phyloP scores from a whole-genome alignment of 2,113 vertebrate species.

The Plecotus auritus region DNA sequence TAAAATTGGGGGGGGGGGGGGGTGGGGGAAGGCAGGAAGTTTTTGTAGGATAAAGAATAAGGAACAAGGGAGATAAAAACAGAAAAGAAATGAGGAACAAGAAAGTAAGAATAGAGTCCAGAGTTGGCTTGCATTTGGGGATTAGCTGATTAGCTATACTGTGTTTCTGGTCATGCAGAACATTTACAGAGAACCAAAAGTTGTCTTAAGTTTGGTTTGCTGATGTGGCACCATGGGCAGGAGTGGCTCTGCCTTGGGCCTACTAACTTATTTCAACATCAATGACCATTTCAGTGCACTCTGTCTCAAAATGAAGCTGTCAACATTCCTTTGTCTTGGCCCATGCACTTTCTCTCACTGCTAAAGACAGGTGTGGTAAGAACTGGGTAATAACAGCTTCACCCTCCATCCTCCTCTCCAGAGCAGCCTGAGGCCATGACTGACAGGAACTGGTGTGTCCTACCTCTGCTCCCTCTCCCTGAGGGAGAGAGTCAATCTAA shows the following conservation, averaged over 20 bases:
- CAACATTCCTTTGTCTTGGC: not conserved
- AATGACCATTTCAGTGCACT: not conserved
- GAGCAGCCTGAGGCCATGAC: not conserved
- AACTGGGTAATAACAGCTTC: not conserved
- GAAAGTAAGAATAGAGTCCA: not conserved
- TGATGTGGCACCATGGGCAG: not conserved
- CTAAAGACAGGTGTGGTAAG: not conserved
- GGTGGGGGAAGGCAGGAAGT: accelerated
- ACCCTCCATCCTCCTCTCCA: not conserved
- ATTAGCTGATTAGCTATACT: not conserved
- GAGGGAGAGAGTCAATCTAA: not conserved
- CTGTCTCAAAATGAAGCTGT: not conserved
- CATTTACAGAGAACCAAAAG: not conserved
- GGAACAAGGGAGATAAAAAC: not conserved
- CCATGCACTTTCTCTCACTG: not conserved
- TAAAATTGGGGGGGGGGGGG: accelerated
- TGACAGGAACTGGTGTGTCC: not conserved
- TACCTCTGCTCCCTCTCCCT: not conserved
- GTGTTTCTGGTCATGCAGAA: not conserved
- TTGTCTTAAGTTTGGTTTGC: not conserved
- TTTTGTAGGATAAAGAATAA: not conserved
- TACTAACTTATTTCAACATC: not conserved
- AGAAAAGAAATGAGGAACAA: not conserved
- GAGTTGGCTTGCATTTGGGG: not conserved
- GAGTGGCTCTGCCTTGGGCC: not conserved